Base-by-base conservation (phyloP, 2,888 invertebrate species). In the Pedicia rivosa region DNA sequence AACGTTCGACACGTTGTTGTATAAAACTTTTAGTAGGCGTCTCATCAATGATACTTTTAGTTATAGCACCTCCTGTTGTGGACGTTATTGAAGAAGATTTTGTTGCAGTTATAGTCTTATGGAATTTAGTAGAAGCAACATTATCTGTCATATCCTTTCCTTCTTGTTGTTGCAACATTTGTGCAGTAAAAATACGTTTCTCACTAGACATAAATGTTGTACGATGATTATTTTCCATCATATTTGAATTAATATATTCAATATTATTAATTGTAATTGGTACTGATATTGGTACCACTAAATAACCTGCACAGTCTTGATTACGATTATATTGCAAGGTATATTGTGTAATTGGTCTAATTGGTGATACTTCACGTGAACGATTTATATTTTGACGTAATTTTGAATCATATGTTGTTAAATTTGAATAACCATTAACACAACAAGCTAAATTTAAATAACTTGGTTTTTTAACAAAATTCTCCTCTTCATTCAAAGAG, bases 391-490 rank as follows among this genome's bases (percentile, higher is more conserved):
- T 78, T 52, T 80, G 79, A 10, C 81, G 66, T 25, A 78, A 62
- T 53, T 80, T 78, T 0, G 84, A 82, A 58, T 86, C 82, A 68
- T 87, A 88, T 40, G 84, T 81, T 5, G 81, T 86, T 39, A 83
- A 68, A 48, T 82, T 82, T 5, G 83, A 81, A 56, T 91, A 91
- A 4, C 90, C 90, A 62, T 83, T 87, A 36, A 90, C 84, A 14
- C 87, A 86, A 56, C 88, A 86, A 35, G 90, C 87, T 42, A 91
- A 64, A 50, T 83, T 84, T 38, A 91, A 63, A 56, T 91, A 91
- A 39, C 87, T 87, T 1, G 90, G 90, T 53, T 84, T 78, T 55
- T 82, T 81, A 12, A 65, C 64, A 22, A 31, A 36, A 35, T 27
- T 32, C 24, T 13, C 22, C 35, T 9, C n/a, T 19, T 9, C 34